Percentiles rank a stretch among this genome's conserved stretches.
Conservation (phyloP, 2,797 vertebrate genomes). For the Scomberomorus guttatus region DNA sequence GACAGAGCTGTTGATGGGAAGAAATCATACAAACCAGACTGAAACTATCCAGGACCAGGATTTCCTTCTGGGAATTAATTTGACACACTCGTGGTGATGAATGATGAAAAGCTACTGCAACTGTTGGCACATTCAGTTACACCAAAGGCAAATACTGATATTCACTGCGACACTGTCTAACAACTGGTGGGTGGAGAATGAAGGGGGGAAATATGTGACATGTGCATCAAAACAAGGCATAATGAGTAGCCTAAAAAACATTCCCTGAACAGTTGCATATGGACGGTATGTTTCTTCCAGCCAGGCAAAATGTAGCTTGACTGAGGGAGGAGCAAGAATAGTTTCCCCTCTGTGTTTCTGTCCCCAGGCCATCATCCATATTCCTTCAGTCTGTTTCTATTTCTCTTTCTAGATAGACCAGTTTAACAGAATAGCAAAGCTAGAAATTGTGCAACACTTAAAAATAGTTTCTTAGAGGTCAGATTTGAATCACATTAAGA, state of each 20-base stretch:
- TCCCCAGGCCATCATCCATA: slow-evolving; percentile 43
- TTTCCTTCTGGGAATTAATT: slow-evolving; percentile 27
- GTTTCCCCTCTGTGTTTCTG: slow-evolving; percentile 39
- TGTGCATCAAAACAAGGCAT: slow-evolving; percentile 26
- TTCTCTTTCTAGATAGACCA: background rate
- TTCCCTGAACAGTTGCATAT: slow-evolving; percentile 52
- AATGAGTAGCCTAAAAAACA: slow-evolving; percentile 49
- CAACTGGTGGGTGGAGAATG: background rate
- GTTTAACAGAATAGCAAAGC: slow-evolving; percentile 6
- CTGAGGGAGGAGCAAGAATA: slow-evolving; percentile 35
- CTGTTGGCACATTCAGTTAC: slow-evolving; percentile 24
- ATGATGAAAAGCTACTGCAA: slow-evolving; percentile 9
- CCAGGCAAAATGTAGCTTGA: slow-evolving; percentile 39
- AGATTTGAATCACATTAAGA: slow-evolving; percentile 17
- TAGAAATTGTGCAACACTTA: slow-evolving; percentile 5
- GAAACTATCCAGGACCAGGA: background rate
- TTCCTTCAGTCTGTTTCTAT: slow-evolving; percentile 10
- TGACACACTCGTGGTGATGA: slow-evolving; percentile 21
- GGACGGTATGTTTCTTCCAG: slow-evolving; percentile 16
- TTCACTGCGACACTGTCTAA: slow-evolving; percentile 1
- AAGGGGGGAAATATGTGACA: background rate
- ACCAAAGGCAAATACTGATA: slow-evolving; percentile 12
- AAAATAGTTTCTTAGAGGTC: background rate
- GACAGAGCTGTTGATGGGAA: slow-evolving; percentile 29
- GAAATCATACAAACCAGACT: slow-evolving; percentile 29